phyloP scores from a whole-genome alignment of 2,797 vertebrate genomes.

The Peromyscus aztecus region DNA sequence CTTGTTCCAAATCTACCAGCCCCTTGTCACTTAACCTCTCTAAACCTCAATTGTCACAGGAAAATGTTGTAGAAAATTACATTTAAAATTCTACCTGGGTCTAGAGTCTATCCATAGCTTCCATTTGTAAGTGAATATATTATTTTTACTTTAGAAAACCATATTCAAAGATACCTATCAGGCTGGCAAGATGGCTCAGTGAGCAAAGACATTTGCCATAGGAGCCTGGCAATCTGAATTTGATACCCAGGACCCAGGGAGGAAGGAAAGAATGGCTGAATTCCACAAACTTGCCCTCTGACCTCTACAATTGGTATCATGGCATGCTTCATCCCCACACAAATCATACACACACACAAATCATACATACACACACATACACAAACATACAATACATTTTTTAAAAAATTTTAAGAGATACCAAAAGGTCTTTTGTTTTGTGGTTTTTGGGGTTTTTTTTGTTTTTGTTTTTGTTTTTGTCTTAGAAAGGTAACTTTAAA shows the following conservation, averaged over 20 bases:
- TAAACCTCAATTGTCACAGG: conserved; percentile 26
- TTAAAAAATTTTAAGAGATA: not conserved
- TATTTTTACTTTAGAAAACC: conserved; percentile 50
- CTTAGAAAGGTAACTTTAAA: conserved; percentile 21
- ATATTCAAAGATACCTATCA: not conserved
- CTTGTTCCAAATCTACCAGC: conserved; percentile 2
- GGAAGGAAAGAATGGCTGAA: not conserved
- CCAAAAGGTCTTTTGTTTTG: not conserved
- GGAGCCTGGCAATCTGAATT: not conserved
- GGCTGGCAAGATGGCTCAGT: not conserved
- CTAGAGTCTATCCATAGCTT: conserved; percentile 23
- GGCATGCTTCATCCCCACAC: not conserved
- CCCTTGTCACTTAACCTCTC: not conserved
- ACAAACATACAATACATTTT: not conserved
- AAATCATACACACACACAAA: not conserved
- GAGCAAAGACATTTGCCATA: not conserved
- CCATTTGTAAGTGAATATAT: conserved; percentile 17
- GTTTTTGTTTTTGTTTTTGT: not conserved
- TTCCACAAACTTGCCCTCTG: not conserved
- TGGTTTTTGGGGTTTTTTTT: too few species aligned
- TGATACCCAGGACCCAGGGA: not conserved
- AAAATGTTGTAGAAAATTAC: conserved; percentile 41
- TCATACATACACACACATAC: not conserved
- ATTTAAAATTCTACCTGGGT: conserved; percentile 38
- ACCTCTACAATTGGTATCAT: not conserved